These are phyloP conservation scores for Mormyrus lacerda DNA, from an alignment of 2,113 vertebrate species.

Conservation along the genomic window DNA sequence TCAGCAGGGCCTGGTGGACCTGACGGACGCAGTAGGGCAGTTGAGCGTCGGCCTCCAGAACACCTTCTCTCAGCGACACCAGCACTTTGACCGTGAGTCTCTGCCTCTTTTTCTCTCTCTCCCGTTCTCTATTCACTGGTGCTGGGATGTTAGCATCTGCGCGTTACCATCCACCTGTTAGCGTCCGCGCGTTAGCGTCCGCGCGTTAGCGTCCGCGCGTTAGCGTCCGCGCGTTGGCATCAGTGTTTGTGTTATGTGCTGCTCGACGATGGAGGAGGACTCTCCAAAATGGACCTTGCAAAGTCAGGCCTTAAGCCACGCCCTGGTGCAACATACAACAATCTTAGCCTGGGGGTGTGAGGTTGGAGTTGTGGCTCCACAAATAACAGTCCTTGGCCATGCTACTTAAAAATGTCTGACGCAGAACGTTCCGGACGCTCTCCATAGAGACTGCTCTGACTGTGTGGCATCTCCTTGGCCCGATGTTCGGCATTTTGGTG, in stretches of 20 bases:
- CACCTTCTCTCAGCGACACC: slow-evolving; percentile 79
- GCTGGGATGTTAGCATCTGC: not conserved
- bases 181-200: too few species aligned
- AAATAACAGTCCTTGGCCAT: not conserved
- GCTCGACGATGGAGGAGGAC: not conserved
- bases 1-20: slow-evolving; percentile 82
- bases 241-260: not conserved
- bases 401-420: not conserved
- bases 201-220: too few species aligned
- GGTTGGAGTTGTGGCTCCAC: not conserved
- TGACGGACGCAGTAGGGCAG: slow-evolving; percentile 73
- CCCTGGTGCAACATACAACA: not conserved
- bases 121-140: not conserved
- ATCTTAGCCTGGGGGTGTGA: not conserved
- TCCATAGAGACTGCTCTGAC: not conserved
- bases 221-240: too few species aligned
- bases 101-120: not conserved
- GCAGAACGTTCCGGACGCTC: not conserved
- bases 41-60: slow-evolving; percentile 77
- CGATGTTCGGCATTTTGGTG: not conserved
- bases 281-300: not conserved
- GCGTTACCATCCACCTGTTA: too few species aligned
- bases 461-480: not conserved
- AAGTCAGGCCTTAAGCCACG: not conserved
- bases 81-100: slow-evolving; percentile 76